Percentiles rank a stretch among this genome's conserved stretches.
phyloP scores from a whole-genome alignment of 1,140 invertebrate genomes.

The Brachystomella parvula region DNA sequence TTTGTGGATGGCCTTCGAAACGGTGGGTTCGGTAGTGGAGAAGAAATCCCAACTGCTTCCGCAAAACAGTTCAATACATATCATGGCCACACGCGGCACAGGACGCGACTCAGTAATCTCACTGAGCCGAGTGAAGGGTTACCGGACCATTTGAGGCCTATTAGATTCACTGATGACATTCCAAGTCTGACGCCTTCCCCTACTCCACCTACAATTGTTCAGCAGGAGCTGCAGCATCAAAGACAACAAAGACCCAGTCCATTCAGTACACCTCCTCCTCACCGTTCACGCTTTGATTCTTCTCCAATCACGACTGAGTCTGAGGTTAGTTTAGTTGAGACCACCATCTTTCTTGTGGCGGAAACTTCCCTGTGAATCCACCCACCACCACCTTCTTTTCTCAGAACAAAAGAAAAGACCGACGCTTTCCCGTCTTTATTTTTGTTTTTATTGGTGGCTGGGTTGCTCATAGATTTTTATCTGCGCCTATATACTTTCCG shows the following conservation, averaged over 20 bases:
- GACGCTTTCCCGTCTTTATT: slow-evolving; percentile 1
- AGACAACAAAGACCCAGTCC: slow-evolving; percentile 24
- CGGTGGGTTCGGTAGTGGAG: slow-evolving; percentile 31
- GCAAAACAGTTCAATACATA: slow-evolving; percentile 74
- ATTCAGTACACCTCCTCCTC: slow-evolving; percentile 14
- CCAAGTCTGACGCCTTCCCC: slow-evolving; percentile 11
- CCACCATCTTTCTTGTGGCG: neutral
- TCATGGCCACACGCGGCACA: slow-evolving; percentile 71
- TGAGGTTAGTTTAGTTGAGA: slow-evolving; percentile 22
- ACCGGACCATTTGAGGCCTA: slow-evolving; percentile 48
- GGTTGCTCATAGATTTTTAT: neutral
- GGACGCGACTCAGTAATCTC: slow-evolving; percentile 54
- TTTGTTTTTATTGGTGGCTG: neutral
- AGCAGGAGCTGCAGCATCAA: slow-evolving; percentile 13
- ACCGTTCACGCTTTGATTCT: slow-evolving; percentile 19
- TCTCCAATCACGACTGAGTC: slow-evolving; percentile 22
- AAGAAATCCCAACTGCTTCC: slow-evolving; percentile 13
- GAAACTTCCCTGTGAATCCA: slow-evolving; percentile 7
- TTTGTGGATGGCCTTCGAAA: slow-evolving; percentile 31
- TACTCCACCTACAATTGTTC: too few species aligned
- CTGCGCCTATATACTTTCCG: neutral
- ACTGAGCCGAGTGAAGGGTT: slow-evolving; percentile 30
- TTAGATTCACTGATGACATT: slow-evolving; percentile 63
- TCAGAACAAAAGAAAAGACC: neutral
- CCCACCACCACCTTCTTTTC: neutral